These are phyloP conservation scores for Autographa pulchrina DNA, from an alignment of 2,888 invertebrate species.

Conservation along the genomic window DNA sequence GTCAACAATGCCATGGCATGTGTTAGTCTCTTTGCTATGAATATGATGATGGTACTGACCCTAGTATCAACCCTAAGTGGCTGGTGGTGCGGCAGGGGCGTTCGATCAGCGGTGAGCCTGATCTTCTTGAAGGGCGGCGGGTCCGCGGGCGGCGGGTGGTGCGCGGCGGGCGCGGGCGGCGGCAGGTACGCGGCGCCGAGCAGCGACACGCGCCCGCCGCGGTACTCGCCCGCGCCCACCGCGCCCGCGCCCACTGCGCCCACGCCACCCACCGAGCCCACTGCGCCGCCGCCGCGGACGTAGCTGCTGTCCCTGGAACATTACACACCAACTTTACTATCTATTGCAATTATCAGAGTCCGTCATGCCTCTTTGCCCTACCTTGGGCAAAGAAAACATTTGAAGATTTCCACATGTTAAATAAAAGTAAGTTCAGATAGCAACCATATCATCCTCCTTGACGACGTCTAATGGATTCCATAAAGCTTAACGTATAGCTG, in stretches of 20 bases:
- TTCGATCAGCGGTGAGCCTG: constrained; percentile 88
- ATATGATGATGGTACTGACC: constrained; percentile 68
- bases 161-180: constrained; percentile 84
- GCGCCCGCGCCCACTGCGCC: constrained; percentile 86
- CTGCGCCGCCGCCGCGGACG: constrained; percentile 81
- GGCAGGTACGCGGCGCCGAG: constrained; percentile 90
- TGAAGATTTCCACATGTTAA: background rate
- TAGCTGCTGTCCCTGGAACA: constrained; percentile 82
- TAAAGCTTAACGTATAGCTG: background rate
- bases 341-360: background rate
- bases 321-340: constrained; percentile 21
- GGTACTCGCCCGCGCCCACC: constrained; percentile 86
- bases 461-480: background rate
- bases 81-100: constrained; percentile 82
- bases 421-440: background rate
- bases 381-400: background rate
- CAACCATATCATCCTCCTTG: background rate
- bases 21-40: too few relatives aligned
- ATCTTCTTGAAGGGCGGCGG: constrained; percentile 92
- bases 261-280: constrained; percentile 80
- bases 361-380: background rate
- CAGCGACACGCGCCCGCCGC: constrained; percentile 90
- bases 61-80: constrained; percentile 92
- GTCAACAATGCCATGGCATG: too few relatives aligned
- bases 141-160: constrained; percentile 85